phyloP scores from a whole-genome alignment of 1,140 invertebrate species.

The Drosophila ercepeae region DNA sequence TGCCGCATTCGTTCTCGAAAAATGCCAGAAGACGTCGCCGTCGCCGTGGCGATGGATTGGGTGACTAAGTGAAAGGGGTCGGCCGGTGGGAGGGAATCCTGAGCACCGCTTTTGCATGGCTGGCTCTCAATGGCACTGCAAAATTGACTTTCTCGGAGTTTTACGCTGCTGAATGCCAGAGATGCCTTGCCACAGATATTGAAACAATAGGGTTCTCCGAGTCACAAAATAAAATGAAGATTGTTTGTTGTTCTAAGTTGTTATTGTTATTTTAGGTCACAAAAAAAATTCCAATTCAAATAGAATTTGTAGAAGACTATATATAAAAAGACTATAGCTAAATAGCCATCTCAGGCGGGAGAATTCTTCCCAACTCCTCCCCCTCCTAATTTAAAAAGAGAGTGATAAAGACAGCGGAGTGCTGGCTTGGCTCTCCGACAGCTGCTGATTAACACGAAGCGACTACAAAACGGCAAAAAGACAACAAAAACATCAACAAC shows the following conservation, averaged over 20 bases:
- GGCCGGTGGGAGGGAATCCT: background rate
- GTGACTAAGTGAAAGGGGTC: background rate
- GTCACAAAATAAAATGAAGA: background rate
- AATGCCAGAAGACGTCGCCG: conserved; percentile 34
- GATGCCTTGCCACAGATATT: background rate
- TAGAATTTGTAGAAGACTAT: too few relatives aligned
- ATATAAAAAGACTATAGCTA: background rate
- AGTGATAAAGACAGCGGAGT: background rate
- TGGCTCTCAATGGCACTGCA: conserved; percentile 33
- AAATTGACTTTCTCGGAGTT: conserved; percentile 39
- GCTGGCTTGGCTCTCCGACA: conserved; percentile 30
- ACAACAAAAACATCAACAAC: conserved; percentile 2
- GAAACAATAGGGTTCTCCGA: background rate
- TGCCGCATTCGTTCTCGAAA: conserved; percentile 41
- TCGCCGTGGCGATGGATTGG: conserved; percentile 24
- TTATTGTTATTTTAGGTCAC: too few relatives aligned
- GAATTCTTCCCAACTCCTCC: background rate
- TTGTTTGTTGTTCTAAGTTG: background rate
- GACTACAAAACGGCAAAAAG: conserved; percentile 16
- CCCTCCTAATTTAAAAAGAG: background rate
- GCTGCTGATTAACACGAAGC: conserved; percentile 61
- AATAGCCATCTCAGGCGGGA: background rate
- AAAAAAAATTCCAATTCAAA: too few relatives aligned
- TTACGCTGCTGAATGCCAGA: background rate
- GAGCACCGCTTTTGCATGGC: conserved; percentile 32